Evolutionary conservation across 2,113 vertebrate genomes (phyloP).

Genomic region (Vulpes lagopus): DNA sequence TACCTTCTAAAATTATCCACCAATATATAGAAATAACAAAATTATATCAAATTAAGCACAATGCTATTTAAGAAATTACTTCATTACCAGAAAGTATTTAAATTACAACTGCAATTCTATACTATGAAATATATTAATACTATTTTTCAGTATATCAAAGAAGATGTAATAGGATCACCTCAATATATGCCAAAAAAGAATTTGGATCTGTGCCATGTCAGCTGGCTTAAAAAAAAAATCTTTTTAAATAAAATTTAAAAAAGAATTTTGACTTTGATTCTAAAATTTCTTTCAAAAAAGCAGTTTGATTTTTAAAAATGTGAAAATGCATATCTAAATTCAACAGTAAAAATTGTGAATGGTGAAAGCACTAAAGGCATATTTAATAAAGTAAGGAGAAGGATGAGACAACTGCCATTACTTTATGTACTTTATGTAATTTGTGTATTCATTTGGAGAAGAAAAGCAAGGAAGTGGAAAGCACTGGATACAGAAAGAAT

Average conservation of each 20-base stretch:
- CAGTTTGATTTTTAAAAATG: slow-evolving; percentile 20
- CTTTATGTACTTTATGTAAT: too few relatives aligned
- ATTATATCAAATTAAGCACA: neutral
- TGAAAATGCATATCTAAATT: neutral
- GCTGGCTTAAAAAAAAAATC: neutral
- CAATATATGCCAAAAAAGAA: neutral
- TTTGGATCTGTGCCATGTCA: neutral
- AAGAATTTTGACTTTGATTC: neutral
- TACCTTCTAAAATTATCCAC: neutral
- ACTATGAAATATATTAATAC: neutral
- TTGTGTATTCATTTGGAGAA: neutral
- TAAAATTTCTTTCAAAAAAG: neutral
- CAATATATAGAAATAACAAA: neutral
- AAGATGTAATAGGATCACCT: neutral
- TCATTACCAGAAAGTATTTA: neutral
- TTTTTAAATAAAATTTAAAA: neutral
- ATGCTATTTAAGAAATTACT: neutral
- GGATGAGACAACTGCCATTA: neutral
- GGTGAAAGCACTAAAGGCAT: neutral
- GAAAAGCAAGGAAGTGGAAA: neutral
- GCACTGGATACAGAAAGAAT: neutral
- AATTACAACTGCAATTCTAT: neutral
- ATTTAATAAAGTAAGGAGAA: neutral
- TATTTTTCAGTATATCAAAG: neutral
- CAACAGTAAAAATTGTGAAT: neutral